Percentiles rank a stretch among this genome's conserved stretches.
phyloP scores from a whole-genome alignment of 2,888 invertebrate genomes.

The Theretra japonica region DNA sequence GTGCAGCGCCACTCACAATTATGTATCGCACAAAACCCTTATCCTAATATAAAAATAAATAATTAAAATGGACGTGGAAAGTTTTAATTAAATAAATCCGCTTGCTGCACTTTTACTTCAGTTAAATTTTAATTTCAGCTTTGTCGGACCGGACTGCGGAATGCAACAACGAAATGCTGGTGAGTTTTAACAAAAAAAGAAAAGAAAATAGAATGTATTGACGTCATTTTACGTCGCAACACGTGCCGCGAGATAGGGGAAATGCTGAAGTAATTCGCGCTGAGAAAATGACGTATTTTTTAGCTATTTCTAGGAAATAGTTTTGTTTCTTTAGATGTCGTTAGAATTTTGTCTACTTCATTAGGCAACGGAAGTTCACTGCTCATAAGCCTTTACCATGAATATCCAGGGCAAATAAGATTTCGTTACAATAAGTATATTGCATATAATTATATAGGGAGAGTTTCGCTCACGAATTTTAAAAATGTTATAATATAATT shows the following conservation, averaged over 20 bases:
- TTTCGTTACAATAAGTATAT: no score
- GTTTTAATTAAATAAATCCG: constrained; percentile 23
- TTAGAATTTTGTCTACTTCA: no score
- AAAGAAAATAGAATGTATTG: constrained; percentile 1
- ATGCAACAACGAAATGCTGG: constrained; percentile 5
- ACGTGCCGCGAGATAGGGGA: neutral
- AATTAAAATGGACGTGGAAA: constrained; percentile 20
- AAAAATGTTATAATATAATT: no score
- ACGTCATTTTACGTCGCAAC: neutral
- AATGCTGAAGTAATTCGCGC: neutral
- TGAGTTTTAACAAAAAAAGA: neutral
- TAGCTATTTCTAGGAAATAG: no score
- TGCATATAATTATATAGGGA: no score
- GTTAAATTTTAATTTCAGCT: constrained; percentile 17
- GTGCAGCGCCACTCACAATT: neutral
- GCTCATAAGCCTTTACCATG: no score
- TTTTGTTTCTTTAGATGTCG: no score
- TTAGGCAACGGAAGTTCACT: no score
- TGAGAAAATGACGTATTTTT: neutral
- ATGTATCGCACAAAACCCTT: constrained; percentile 1
- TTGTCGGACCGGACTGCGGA: constrained; percentile 11
- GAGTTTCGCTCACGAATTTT: no score
- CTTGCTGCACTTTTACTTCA: constrained; percentile 1
- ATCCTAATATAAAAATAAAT: constrained; percentile 8
- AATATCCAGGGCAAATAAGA: no score